Conservation (phyloP, 1,140 invertebrate species). For the Aphaenogaster rudis region DNA sequence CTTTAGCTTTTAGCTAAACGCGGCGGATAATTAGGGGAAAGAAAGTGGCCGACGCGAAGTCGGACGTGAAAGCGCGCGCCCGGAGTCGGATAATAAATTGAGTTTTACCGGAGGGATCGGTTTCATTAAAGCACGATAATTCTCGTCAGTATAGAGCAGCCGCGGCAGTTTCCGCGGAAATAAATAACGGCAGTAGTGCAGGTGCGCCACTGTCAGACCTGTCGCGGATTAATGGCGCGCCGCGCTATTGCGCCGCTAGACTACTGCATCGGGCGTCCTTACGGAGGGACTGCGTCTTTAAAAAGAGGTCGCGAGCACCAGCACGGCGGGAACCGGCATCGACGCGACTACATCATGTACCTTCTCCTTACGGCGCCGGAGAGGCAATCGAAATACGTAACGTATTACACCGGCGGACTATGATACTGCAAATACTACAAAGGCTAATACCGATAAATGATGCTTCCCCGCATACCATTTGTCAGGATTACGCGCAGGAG, state of each 20-base stretch:
- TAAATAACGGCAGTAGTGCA: conserved; percentile 64
- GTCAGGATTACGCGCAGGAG: conserved; percentile 65
- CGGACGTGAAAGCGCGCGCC: conserved; percentile 35
- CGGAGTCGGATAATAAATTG: conserved; percentile 56
- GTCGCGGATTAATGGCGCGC: conserved; percentile 55
- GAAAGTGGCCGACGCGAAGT: conserved; percentile 38
- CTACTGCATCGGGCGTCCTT: conserved; percentile 30
- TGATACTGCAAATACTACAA: conserved; percentile 64
- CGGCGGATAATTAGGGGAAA: conserved; percentile 43
- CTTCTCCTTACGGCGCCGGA: conserved; percentile 13
- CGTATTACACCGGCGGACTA: conserved; percentile 59
- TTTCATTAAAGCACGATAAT: conserved; percentile 66
- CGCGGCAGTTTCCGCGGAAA: conserved; percentile 47
- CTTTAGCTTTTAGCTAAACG: conserved; percentile 44
- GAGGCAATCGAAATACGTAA: conserved; percentile 42
- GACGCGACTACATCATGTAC: conserved; percentile 46
- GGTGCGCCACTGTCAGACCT: conserved; percentile 63
- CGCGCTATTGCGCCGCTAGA: conserved; percentile 5
- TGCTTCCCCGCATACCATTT: conserved; percentile 59
- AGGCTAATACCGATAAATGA: conserved; percentile 74
- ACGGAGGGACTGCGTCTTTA: conserved; percentile 13
- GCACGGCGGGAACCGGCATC: conserved; percentile 30
- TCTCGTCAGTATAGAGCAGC: conserved; percentile 61
- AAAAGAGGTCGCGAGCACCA: conserved; percentile 33
- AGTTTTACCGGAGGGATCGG: conserved; percentile 54